Base-by-base conservation (phyloP, 2,113 vertebrate species). In the Proteles cristata region DNA sequence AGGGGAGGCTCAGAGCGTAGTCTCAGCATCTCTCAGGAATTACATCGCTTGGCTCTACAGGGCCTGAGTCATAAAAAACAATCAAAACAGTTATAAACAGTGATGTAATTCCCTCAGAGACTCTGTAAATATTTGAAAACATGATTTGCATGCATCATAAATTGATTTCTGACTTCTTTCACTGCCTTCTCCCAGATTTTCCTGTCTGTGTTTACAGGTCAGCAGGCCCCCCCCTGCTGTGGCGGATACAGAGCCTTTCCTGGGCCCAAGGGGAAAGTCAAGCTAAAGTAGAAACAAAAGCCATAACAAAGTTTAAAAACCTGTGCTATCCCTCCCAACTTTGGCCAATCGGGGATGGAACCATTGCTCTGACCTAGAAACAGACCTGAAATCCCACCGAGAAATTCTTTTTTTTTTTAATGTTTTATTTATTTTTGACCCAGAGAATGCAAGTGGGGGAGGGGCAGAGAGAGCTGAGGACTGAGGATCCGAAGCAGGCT, bases 91-190 rank as follows among this genome's bases (percentile, higher is more conserved):
- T 91, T 88, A 96, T 82, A 97, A 96, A 94, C 58, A 77, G 88
- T 96, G 97, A 98, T 66, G 97, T 95, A 89, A 98, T 97, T 94
- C 95, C 97, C 94, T 35, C 25, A 0, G 93, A 93, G 94, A 89
- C 96, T 96, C 91, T 94, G 90, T 96, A 97, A 97, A 95, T 63
- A 92, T 93, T 94, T 97, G 93, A 97, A 98, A 98, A 98, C 94
- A 95, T 61, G 58, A 90, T 82, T 96, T 87, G 88, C 86, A 86
- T 82, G 83, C 66, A 77, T 90, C 28, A 23, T 61, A 94, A 96
- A 92, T 39, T 90, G 68, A 94, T 45, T 85, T 77, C 90, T 81
- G 88, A 69, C 73, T 89, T 87, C 84, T 68, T 88, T 92, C 87
- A 92, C 10, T 68, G 55, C 74, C 74, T 86, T 53, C 71, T 88